Base-by-base conservation (phyloP, 2,888 invertebrate genomes). In the Salticus scenicus region DNA sequence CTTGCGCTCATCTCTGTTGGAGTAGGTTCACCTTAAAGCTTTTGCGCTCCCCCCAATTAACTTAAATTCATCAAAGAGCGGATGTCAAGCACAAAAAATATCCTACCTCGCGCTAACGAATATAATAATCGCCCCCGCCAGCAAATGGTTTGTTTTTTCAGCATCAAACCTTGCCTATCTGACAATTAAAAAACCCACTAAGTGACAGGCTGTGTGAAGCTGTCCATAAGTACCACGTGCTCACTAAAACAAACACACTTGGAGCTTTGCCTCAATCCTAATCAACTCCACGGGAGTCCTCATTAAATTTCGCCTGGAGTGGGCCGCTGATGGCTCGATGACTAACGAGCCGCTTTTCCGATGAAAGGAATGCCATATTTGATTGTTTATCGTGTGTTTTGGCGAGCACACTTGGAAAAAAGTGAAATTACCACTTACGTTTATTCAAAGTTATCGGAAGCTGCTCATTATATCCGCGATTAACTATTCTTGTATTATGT, bases 241-340 rank as follows among this genome's bases (percentile, higher is more conserved):
- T 73, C 31, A 42, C 63, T 64, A 71, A 75, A 63, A 76, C 83
- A 77, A 83, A 77, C 77, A 83, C 72, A 33, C 47, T 37, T 57
- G 67, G 24, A 70, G 51, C 66, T 57, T 28, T 41, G 31, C 64
- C 74, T 69, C 63, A 67, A 51, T 30, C 72, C 83, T 77, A 83
- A 83, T 83, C 83, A 83, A 73, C 72, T 66, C 66, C 57, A 67
- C 83, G 72, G 83, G 77, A 77, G 77, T 73, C 77, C 77, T 77
- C 77, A 83, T 83, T 83, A 83, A 83, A 83, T 77, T 77, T 72
- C 77, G 83, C 66, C 83, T 83, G 76, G 77, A 83, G 83, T 83
- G 83, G 83, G 41, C 83, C 83, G 83, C 73, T 83, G 83, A 83
- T 77, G 83, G 67, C 71, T 83, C 41, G 83, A 83, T 83, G 83